Conservation (phyloP, 2,797 vertebrate genomes). For the Enteromius anoplus region DNA sequence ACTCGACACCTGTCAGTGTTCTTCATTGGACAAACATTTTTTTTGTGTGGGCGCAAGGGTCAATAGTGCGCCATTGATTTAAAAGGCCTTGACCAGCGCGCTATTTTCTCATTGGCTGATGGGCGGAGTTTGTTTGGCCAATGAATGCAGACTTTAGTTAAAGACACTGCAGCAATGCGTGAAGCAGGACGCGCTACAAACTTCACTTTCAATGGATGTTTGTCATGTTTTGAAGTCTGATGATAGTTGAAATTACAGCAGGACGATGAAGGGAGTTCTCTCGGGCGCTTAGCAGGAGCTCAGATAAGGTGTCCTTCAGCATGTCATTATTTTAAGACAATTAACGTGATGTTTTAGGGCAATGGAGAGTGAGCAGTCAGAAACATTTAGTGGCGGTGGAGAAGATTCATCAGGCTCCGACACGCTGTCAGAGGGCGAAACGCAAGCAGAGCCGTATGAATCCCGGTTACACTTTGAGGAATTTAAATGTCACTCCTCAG, state of each 20-base stretch:
- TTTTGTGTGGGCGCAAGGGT: background rate
- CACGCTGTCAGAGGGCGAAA: slow-evolving; percentile 68
- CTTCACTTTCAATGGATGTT: background rate
- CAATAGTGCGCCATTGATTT: background rate
- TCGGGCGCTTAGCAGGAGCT: background rate
- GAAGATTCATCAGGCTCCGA: slow-evolving; percentile 60
- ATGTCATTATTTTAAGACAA: slow-evolving; percentile 3
- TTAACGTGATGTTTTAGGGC: slow-evolving; percentile 27
- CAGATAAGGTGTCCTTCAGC: background rate
- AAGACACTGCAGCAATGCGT: slow-evolving; percentile 34
- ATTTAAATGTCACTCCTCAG: slow-evolving; percentile 33
- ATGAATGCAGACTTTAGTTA: slow-evolving; percentile 26
- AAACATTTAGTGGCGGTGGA: slow-evolving; percentile 46
- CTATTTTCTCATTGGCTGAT: slow-evolving; percentile 31
- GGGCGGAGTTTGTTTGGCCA: slow-evolving; percentile 34
- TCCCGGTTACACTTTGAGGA: slow-evolving; percentile 29
- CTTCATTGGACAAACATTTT: background rate
- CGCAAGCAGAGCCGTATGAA: background rate
- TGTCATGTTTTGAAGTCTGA: background rate
- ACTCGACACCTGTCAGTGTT: background rate
- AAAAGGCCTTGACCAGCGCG: background rate
- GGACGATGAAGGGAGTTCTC: background rate
- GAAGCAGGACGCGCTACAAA: slow-evolving; percentile 18
- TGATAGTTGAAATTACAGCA: background rate
- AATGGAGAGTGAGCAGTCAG: slow-evolving; percentile 55